Evolutionary conservation across 2,797 vertebrate species (phyloP).

Genomic region (Poecilia picta): DNA sequence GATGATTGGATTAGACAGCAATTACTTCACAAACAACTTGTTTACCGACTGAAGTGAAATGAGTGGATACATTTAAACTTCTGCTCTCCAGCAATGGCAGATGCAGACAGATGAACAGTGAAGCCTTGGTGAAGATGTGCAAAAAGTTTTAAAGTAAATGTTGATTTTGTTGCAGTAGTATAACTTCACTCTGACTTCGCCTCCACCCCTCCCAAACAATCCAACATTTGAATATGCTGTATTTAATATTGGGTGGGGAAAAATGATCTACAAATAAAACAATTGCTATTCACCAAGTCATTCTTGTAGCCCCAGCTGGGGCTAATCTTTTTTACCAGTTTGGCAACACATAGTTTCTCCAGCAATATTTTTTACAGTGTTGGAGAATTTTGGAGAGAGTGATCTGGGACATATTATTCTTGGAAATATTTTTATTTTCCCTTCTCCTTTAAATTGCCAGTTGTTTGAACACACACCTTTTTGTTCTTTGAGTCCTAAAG

Average conservation of each 20-base stretch:
- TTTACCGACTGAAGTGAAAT: background rate
- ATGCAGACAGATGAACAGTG: background rate
- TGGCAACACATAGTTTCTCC: background rate
- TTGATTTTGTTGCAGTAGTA: background rate
- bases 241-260: background rate
- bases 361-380: background rate
- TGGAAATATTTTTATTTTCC: background rate
- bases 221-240: background rate
- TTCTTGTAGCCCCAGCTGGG: background rate
- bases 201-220: background rate
- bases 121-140: background rate
- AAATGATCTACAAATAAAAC: background rate
- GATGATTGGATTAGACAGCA: conserved; percentile 8
- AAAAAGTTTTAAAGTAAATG: background rate
- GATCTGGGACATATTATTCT: background rate
- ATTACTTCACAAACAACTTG: background rate
- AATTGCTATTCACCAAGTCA: background rate
- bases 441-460: background rate
- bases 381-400: background rate
- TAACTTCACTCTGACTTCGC: background rate
- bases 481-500: background rate
- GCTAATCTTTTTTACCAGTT: background rate
- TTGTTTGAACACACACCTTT: background rate
- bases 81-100: background rate
- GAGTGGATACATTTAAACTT: background rate